phyloP scores from a whole-genome alignment of 2,888 invertebrate genomes.

The Smittia aterrima region DNA sequence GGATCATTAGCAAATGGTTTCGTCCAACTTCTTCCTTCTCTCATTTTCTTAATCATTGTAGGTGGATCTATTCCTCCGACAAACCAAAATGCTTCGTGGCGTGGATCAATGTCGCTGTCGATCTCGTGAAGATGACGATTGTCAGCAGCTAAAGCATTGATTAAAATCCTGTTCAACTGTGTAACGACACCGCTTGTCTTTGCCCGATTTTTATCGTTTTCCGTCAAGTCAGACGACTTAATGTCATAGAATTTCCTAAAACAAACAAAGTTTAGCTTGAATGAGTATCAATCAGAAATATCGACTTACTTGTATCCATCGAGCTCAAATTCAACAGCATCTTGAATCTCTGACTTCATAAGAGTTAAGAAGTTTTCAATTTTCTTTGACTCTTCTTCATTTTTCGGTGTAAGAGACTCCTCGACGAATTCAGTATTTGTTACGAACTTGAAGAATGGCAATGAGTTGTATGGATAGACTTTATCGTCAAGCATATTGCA shows the following conservation, averaged over 20 bases:
- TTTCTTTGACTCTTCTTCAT: constrained; percentile 51
- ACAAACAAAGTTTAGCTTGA: constrained; percentile 44
- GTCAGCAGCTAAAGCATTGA: constrained; percentile 60
- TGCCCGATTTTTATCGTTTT: constrained; percentile 46
- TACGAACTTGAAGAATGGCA: constrained; percentile 69
- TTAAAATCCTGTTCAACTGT: constrained; percentile 68
- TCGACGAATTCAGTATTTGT: constrained; percentile 72
- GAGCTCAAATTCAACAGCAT: constrained; percentile 64
- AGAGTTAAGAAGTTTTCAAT: constrained; percentile 56
- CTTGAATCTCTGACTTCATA: constrained; percentile 62
- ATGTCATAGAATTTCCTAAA: constrained; percentile 45
- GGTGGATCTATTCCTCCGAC: constrained; percentile 70
- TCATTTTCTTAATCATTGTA: constrained; percentile 52
- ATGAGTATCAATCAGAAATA: constrained; percentile 1
- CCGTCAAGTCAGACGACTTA: constrained; percentile 46
- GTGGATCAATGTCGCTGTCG: constrained; percentile 72
- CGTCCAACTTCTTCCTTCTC: constrained; percentile 52
- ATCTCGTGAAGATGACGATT: constrained; percentile 60
- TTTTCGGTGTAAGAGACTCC: constrained; percentile 62
- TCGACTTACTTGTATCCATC: constrained; percentile 59
- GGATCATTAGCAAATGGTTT: constrained; percentile 57
- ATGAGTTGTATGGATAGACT: constrained; percentile 63
- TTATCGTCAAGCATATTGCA: constrained; percentile 63
- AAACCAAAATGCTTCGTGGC: constrained; percentile 84
- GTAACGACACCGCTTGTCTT: constrained; percentile 49